Evolutionary conservation across 2,797 vertebrate genomes (phyloP).

Genomic region (Chelon auratus): DNA sequence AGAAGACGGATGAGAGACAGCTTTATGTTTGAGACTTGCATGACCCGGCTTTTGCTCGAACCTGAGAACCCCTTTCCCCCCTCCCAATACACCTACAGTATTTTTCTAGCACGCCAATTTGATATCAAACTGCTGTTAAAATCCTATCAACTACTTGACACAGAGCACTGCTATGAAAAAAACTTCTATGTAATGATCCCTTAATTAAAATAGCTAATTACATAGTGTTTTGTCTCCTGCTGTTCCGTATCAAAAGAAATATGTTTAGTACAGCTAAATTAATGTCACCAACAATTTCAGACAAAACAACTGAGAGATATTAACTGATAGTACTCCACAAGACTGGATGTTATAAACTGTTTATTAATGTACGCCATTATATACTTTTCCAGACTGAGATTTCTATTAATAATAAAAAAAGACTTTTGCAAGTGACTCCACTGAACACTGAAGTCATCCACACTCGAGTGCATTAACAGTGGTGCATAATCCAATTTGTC

Average conservation of each 20-base stretch:
- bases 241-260: not conserved
- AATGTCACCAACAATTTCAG: not conserved
- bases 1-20: conserved; percentile 9
- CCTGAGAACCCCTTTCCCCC: not conserved
- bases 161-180: conserved; percentile 17
- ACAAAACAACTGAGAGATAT: not conserved
- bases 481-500: not conserved
- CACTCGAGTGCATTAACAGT: not conserved
- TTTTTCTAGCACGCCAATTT: conserved; percentile 24
- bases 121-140: conserved; percentile 21
- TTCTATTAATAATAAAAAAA: not conserved
- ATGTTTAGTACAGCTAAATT: not conserved
- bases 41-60: conserved; percentile 13
- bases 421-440: not conserved
- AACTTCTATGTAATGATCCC: not conserved
- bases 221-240: not conserved
- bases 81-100: conserved; percentile 4
- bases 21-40: conserved; percentile 13
- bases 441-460: not conserved
- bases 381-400: not conserved
- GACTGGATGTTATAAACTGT: not conserved
- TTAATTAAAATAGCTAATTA: not conserved
- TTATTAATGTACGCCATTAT: not conserved
- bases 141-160: conserved; percentile 25
- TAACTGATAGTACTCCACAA: not conserved